Conservation (phyloP, 2,113 vertebrate genomes). For the Oryzias celebensis region DNA sequence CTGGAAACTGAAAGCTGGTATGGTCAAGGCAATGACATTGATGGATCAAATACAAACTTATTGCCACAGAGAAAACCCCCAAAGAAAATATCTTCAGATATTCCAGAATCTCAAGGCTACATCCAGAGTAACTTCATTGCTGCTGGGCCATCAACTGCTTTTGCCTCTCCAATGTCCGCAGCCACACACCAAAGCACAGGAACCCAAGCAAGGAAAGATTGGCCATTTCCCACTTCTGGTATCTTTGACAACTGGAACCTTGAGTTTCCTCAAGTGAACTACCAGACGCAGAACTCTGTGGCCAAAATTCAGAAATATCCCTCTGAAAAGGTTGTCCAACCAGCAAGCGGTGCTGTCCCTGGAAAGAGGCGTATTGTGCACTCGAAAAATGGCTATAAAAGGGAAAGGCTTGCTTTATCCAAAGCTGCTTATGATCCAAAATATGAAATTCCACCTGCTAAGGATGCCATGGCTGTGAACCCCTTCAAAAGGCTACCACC, state of each 20-base stretch:
- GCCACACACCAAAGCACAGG: accelerated
- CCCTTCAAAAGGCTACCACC: background rate
- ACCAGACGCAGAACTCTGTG: background rate
- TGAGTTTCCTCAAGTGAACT: background rate
- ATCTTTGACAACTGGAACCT: background rate
- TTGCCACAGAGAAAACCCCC: too few species aligned
- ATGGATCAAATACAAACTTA: background rate
- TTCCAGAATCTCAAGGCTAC: too few species aligned
- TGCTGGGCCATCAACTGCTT: too few species aligned
- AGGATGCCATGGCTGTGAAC: background rate
- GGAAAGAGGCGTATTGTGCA: background rate
- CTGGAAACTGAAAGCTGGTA: too few species aligned
- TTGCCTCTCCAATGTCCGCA: background rate
- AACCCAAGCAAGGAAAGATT: background rate
- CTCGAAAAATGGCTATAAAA: slow-evolving; percentile 9
- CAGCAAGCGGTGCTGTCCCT: background rate
- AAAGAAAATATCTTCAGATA: too few species aligned
- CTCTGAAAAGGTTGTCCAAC: background rate
- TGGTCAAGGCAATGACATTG: background rate
- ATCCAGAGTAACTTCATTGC: too few species aligned
- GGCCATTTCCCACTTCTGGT: background rate
- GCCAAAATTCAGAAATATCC: background rate
- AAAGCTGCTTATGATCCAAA: background rate
- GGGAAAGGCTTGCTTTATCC: background rate
- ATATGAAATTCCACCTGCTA: background rate